Conservation (phyloP, 2,888 invertebrate genomes). For the Biston betularia region DNA sequence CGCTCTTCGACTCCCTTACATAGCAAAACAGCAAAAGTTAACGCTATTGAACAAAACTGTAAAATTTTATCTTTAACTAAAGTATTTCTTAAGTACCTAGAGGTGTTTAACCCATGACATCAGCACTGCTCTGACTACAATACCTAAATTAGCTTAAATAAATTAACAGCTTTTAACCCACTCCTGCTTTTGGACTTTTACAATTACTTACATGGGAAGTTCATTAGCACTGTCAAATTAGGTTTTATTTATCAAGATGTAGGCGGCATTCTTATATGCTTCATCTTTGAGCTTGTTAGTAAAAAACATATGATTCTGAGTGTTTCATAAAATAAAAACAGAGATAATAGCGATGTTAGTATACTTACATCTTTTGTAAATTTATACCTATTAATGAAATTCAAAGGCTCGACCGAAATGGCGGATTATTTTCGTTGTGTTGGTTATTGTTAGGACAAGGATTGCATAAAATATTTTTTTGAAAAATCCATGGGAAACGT, state of each 20-base stretch:
- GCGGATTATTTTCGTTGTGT: too few species aligned
- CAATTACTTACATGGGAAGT: slow-evolving; percentile 34
- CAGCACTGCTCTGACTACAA: slow-evolving; percentile 22
- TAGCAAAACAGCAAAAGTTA: not conserved
- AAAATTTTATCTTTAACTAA: not conserved
- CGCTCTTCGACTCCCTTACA: too few species aligned
- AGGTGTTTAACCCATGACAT: slow-evolving; percentile 22
- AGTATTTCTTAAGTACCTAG: slow-evolving; percentile 1
- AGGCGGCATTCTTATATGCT: slow-evolving; percentile 12
- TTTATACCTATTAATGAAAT: too few species aligned
- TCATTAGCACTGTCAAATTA: slow-evolving; percentile 30
- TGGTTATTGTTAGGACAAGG: too few species aligned
- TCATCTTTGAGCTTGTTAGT: slow-evolving; percentile 17
- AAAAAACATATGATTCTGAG: not conserved
- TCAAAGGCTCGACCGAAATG: too few species aligned
- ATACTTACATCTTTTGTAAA: too few species aligned
- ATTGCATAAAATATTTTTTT: too few species aligned
- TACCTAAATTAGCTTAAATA: slow-evolving; percentile 27
- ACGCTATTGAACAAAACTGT: not conserved
- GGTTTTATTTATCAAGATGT: slow-evolving; percentile 25
- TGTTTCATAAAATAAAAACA: not conserved
- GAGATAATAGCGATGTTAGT: too few species aligned
- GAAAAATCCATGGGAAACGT: too few species aligned
- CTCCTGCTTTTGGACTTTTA: slow-evolving; percentile 28
- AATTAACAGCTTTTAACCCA: slow-evolving; percentile 32